Conservation (phyloP, 1,140 invertebrate genomes). For the Magallana ariakensis region DNA sequence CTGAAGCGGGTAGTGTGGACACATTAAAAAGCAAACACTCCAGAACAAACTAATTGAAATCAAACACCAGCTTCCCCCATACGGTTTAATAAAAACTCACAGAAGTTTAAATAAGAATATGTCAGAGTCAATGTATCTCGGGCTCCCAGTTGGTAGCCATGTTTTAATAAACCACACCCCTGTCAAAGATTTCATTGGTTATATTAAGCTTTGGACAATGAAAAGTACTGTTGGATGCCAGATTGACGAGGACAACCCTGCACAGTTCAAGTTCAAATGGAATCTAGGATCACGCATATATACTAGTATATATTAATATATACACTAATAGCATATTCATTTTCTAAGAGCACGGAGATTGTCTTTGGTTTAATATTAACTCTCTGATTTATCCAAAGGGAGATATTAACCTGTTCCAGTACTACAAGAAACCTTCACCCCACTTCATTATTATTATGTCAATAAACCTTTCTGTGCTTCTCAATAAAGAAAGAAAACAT, state of each 20-base stretch:
- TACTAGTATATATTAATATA: too few species aligned
- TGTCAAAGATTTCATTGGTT: too few species aligned
- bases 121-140: background rate
- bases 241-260: too few species aligned
- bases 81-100: background rate
- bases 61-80: conserved; percentile 10
- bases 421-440: background rate
- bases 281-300: too few species aligned
- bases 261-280: too few species aligned
- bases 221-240: too few species aligned
- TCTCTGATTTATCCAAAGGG: background rate
- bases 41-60: conserved; percentile 28
- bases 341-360: background rate
- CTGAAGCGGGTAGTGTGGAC: conserved; percentile 10
- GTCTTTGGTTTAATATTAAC: conserved; percentile 4
- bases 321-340: background rate
- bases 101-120: background rate
- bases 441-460: background rate
- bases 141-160: too few species aligned
- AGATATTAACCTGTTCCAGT: conserved; percentile 2
- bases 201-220: too few species aligned
- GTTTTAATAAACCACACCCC: too few species aligned
- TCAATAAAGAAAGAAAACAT: conserved; percentile 8
- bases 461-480: conserved; percentile 14
- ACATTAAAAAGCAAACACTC: background rate